Evolutionary conservation across 2,113 vertebrate genomes (phyloP), one percentile per base, ranked within the genome.

Genomic region (Dromiciops gliroides): DNA sequence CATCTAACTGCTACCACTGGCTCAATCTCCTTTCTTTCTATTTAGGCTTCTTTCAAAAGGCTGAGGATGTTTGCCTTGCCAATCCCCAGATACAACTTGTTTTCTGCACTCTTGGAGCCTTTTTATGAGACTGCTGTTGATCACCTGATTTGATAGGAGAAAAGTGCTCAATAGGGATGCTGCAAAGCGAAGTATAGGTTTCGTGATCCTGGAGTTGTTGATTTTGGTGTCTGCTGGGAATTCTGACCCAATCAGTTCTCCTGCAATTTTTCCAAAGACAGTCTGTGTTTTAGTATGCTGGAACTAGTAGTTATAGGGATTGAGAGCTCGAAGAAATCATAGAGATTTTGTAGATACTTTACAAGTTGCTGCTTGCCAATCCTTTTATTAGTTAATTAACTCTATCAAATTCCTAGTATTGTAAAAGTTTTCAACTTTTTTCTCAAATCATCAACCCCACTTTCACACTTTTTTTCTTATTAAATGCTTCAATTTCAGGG

Each of bases 1-100:
- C 48, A 50, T 95, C 60, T 92, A 94, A 12, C n/a, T 94, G 93
- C 89, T 97, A 88, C 83, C 93, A 37, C 23, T 90, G 50, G 31
- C 90, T 44, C 51, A 90, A 60, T 25, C 0, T 53, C 2, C 10
- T 47, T 95, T 97, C 94, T 90, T 16, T 60, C n/a, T 44, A 60
- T 92, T 97, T 92, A 89, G 67, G 67, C 16, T 83, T 44, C 67
- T 83, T 83, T 83, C n/a, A 83, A 44, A 83, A n/a, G n/a, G n/a
- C 16, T 23, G n/a, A 83, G 67, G 67, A 44, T 83, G 67, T 83
- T 83, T 83, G n/a, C 19, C 67, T 83, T 90, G 93, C 10, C 44
- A 92, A 22, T 90, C 92, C 22, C 47, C 88, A 44, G n/a, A 3
- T 14, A 9, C 26, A 90, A n/a, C 3, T 52, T 8, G 47, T 89